Conservation (phyloP, 2,888 invertebrate species). For the Mesorhabditis sp. region DNA sequence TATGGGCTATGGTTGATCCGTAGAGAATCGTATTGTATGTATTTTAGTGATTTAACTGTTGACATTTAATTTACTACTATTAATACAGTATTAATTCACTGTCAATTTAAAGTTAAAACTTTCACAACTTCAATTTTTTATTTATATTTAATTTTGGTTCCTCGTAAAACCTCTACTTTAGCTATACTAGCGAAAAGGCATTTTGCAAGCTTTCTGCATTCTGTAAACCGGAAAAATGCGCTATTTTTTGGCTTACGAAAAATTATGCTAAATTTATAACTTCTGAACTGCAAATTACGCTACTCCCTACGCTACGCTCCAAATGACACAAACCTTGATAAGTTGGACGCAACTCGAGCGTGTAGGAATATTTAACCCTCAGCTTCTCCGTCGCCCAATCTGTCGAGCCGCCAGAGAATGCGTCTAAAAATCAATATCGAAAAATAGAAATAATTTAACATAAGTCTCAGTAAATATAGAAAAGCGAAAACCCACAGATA, state of each 20-base stretch:
- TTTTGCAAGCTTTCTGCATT: not conserved
- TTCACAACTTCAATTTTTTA: too few species aligned
- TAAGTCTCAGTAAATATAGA: not conserved
- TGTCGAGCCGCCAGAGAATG: slow-evolving; percentile 53
- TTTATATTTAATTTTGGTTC: too few species aligned
- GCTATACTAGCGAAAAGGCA: too few species aligned
- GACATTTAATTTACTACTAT: too few species aligned
- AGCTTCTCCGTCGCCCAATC: slow-evolving; percentile 57
- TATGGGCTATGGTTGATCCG: too few species aligned
- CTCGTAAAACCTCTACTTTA: too few species aligned
- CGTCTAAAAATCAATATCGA: slow-evolving; percentile 36
- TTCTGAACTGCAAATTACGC: too few species aligned
- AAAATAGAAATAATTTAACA: not conserved
- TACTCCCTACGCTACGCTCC: not conserved
- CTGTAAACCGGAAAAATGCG: not conserved
- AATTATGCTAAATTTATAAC: not conserved
- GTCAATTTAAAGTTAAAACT: too few species aligned
- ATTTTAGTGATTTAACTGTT: too few species aligned
- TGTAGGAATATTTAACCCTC: slow-evolving; percentile 54
- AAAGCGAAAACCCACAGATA: slow-evolving; percentile 40
- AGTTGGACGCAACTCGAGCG: slow-evolving; percentile 50
- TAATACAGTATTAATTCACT: too few species aligned
- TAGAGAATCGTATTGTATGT: too few species aligned
- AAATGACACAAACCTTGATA: slow-evolving; percentile 40
- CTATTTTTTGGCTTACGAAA: not conserved